phyloP scores from a whole-genome alignment of 2,888 invertebrate genomes.

The Dryocosmus kuriphilus region DNA sequence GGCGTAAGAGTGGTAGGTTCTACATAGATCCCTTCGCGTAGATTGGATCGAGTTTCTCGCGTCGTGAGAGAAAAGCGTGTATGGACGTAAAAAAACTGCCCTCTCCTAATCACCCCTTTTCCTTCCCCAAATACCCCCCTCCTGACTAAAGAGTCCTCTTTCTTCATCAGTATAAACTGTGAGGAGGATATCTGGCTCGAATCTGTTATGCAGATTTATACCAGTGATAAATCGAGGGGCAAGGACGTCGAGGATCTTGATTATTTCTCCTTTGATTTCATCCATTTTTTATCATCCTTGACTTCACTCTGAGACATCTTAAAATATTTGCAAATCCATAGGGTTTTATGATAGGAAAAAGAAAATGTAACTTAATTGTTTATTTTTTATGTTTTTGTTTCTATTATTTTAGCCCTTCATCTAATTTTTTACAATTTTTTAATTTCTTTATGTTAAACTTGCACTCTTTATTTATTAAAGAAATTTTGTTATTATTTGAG shows the following conservation, averaged over 20 bases:
- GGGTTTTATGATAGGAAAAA: too few relatives aligned
- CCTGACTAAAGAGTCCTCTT: neutral
- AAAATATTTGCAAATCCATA: too few relatives aligned
- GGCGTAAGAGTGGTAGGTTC: constrained; percentile 74
- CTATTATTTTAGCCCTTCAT: too few relatives aligned
- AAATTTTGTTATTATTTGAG: too few relatives aligned
- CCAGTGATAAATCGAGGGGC: constrained; percentile 67
- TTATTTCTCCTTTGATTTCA: neutral
- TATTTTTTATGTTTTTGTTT: too few relatives aligned
- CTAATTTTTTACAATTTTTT: too few relatives aligned
- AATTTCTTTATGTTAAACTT: too few relatives aligned
- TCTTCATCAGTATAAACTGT: neutral
- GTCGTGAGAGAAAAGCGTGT: constrained; percentile 72
- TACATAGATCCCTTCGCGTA: constrained; percentile 74
- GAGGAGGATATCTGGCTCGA: neutral
- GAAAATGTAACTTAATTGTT: too few relatives aligned
- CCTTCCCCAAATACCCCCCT: neutral
- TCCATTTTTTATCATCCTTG: too few relatives aligned
- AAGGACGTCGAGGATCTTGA: constrained; percentile 66
- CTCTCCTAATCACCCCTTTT: constrained; percentile 47
- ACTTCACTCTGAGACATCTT: too few relatives aligned
- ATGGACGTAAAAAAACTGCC: constrained; percentile 38
- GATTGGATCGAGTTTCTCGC: constrained; percentile 77
- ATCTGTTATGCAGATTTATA: neutral
- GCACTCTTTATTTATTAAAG: too few relatives aligned